A percentile compares a stretch with the other conserved stretches of the same genome.
Evolutionary conservation across 2,797 vertebrate species (phyloP).

Genomic region (Aselliscus stoliczkanus): DNA sequence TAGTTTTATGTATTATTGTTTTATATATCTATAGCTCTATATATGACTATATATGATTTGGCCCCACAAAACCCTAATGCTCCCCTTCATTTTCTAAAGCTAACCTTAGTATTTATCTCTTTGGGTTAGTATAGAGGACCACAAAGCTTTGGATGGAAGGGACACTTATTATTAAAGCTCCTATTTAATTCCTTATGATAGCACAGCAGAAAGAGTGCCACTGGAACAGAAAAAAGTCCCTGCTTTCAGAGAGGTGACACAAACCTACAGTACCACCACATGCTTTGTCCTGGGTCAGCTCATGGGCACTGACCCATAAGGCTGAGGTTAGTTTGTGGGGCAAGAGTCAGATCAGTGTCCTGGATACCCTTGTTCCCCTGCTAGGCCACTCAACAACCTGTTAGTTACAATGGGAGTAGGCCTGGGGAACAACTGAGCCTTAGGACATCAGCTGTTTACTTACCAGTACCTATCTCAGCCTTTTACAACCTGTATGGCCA

Average conservation of each 20-base stretch:
- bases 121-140: not conserved
- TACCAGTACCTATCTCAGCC: not conserved
- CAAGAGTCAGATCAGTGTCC: not conserved
- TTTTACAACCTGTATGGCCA: not conserved
- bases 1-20: too few relatives aligned
- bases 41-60: not conserved
- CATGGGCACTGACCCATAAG: not conserved
- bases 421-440: not conserved
- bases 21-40: too few relatives aligned
- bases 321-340: not conserved
- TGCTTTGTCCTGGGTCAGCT: not conserved
- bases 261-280: fast-evolving
- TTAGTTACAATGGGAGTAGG: not conserved
- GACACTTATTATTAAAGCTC: not conserved
- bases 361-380: not conserved
- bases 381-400: too few relatives aligned
- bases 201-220: not conserved
- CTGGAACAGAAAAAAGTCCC: not conserved
- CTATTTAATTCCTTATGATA: not conserved
- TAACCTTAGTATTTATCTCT: not conserved
- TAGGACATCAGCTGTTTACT: not conserved
- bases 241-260: not conserved
- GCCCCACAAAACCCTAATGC: not conserved
- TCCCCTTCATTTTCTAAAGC: not conserved
- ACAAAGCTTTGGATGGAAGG: not conserved